Base-by-base conservation (phyloP, 2,888 invertebrate genomes). In the Coecobrya sp. region DNA sequence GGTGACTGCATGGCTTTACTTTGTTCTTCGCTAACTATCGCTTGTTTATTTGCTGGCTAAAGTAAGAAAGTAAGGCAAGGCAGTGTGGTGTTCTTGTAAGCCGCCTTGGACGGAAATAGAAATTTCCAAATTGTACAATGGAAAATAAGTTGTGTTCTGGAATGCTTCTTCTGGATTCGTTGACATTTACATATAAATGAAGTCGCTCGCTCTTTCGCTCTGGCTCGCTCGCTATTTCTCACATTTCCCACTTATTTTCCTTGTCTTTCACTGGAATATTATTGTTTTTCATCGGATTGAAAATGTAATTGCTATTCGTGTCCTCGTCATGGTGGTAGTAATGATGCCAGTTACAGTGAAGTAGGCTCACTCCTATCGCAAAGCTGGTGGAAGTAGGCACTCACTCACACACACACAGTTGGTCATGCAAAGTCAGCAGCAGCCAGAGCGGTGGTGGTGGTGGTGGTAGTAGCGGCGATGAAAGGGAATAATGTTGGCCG, bases 131-230 rank as follows among this genome's bases (percentile, higher is more conserved):
- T 76, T 11, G 30, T 81, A 55, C 81, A 59, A 81, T 81, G 30
- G 30, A 59, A 59, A 81, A 27, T 81, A 81, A 55, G 49, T 55
- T 79, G 42, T 42, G 30, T 10, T 27, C 81, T 55, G 30, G 81
- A 59, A 81, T 81, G 55, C 42, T 55, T 55, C 36, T 59, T 11
- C 30, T 19, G 19, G 25, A 79, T 55, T 81, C 27, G 59, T n/a
- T 81, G 81, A 81, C 81, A 81, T 81, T 81, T 81, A 59, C 81
- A 81, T 81, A 81, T 81, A 81, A 59, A 81, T 81, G 81, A 81
- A 81, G 55, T 81, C 59, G 8, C 19, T 30, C 10, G 3, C 36
- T 81, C 30, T 27, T 25, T 79, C 22, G 22, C 36, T 79, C 49
- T 49, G 49, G 25, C 30, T 45, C 45, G 42, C 73, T 42, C 19